Base-by-base conservation (phyloP, 2,113 vertebrate species). In the Brachionichthys hirsutus region DNA sequence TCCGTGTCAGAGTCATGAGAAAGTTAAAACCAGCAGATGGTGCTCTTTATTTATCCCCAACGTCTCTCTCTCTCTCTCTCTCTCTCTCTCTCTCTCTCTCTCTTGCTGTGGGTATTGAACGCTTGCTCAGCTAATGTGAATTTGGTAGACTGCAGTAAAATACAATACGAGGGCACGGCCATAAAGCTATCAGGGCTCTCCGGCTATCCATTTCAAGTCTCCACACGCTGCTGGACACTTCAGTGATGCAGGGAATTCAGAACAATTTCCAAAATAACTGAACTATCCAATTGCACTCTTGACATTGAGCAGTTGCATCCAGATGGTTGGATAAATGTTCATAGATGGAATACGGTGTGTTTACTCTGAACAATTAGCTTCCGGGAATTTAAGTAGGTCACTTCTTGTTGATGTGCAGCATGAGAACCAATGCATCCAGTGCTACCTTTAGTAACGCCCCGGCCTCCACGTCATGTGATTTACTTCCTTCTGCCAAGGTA, bases 371-470 rank as follows among this genome's bases (percentile, higher is more conserved):
- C 67, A 81, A 78, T 81, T 75, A 68, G 56, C 69, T 65, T 57
- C 46, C 30, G 64, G 62, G 35, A 44, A 62, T 56, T 65, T 66
- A 88, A 75, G 62, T 85, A 81, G 84, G 84, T 85, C 82, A 79
- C 41, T 71, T 66, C 44, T 73, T 73, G 69, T 72, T 70, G 56
- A 70, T 77, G 70, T 72, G 71, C 15, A 12, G 36, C 56, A 47
- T 54, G 78, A 85, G 80, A 83, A 67, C 70, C 78, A 82, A 85
- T 67, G 72, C 15, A 55, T 70, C 56, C 58, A 67, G 54, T 70
- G 67, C 60, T 43, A 78, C 74, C 60, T 76, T 77, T n/a, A 43
- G 9, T 24, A 60, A 72, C 78, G 61, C 70, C 56, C 60, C 50
- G 57, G 60, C 68, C 48, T 55, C 67, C 69, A 49, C 62, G 47